Conservation (phyloP, 2,113 vertebrate genomes). For the Leptosomus discolor region DNA sequence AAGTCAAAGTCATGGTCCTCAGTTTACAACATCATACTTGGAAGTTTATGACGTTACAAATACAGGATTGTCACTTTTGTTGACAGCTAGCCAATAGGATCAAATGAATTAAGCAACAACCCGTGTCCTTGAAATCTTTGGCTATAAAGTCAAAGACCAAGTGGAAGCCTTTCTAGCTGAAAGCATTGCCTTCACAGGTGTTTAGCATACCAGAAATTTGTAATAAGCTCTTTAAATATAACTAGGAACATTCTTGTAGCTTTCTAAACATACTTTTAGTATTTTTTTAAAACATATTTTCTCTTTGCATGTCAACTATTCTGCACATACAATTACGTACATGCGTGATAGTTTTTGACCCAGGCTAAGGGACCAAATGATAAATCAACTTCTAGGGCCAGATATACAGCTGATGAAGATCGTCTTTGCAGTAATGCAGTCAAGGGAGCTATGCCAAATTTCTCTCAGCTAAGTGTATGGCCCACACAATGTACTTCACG, state of each 20-base stretch:
- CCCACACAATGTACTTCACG: not conserved
- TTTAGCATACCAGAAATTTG: not conserved
- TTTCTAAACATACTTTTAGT: not conserved
- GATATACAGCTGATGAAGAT: not conserved
- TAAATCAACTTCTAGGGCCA: not conserved
- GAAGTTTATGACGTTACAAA: constrained; percentile 62
- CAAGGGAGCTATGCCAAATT: not conserved
- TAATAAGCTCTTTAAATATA: not conserved
- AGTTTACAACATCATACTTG: constrained; percentile 65
- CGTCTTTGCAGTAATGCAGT: not conserved
- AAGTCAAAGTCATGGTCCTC: constrained; percentile 63
- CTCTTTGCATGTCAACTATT: not conserved
- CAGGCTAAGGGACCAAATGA: not conserved
- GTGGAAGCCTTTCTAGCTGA: not conserved
- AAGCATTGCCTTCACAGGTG: not conserved
- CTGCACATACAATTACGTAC: not conserved
- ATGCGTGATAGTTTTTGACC: not conserved
- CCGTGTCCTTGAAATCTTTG: constrained; percentile 49
- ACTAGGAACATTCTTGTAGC: not conserved
- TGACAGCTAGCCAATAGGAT: constrained; percentile 58
- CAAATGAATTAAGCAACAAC: constrained; percentile 59
- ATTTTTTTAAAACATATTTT: not conserved
- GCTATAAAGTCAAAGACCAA: not conserved
- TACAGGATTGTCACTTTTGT: constrained; percentile 46
- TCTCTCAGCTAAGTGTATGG: not conserved